phyloP scores from a whole-genome alignment of 2,888 invertebrate species.

The Adineta ricciae region DNA sequence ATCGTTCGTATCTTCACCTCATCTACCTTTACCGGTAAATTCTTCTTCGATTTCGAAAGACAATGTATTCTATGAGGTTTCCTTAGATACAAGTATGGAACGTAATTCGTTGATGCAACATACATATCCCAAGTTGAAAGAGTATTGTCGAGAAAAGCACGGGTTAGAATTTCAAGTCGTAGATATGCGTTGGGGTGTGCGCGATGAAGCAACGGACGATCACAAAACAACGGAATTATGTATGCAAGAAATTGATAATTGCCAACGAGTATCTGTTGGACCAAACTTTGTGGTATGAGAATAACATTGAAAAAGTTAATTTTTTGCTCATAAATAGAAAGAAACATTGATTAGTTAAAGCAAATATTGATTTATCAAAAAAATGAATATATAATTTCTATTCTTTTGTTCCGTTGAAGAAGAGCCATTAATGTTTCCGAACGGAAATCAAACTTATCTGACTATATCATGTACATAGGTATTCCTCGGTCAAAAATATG shows the following conservation, averaged over 20 bases:
- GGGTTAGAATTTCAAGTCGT: conserved; percentile 97
- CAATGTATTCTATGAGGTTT: too few species aligned
- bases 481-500: conserved; percentile 92
- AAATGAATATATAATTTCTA: background rate
- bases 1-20: conserved; percentile 95
- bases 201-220: conserved; percentile 95
- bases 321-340: background rate
- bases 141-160: conserved; percentile 89
- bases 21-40: conserved; percentile 86
- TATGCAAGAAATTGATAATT: conserved; percentile 94
- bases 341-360: too few species aligned
- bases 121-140: conserved; percentile 88
- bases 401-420: background rate
- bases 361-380: background rate
- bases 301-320: background rate
- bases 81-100: conserved; percentile 84
- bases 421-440: too few species aligned
- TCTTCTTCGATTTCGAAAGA: background rate
- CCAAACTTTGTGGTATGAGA: conserved; percentile 71
- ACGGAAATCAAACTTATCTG: too few species aligned
- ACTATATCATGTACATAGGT: conserved; percentile 55
- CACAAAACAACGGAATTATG: conserved; percentile 97
- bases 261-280: conserved; percentile 89
- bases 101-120: conserved; percentile 93
- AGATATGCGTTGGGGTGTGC: conserved; percentile 95